Base-by-base conservation (phyloP, 2,888 invertebrate genomes). In the Caenorhabditis angaria region DNA sequence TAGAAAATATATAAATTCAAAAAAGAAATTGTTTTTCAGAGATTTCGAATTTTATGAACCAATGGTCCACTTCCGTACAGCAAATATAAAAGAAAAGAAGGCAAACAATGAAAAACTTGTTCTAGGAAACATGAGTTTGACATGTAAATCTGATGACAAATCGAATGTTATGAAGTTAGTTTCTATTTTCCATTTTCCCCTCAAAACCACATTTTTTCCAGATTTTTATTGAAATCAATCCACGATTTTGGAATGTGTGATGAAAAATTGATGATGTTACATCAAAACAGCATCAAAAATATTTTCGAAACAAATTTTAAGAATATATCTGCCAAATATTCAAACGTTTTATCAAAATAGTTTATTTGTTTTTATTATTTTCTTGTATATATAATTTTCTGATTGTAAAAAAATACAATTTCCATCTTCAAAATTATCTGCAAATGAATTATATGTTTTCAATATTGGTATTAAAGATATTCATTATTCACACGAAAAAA, bases 41-140 rank as follows among this genome's bases (percentile, higher is more conserved):
- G 65, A 60, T 1, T 54, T 70, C 59, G 65, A 66, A 24, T 70
- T 70, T 35, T 70, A 70, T 24, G 54, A 53, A 10, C 70, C 70
- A n/a, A 65, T 65, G 65, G 50, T 70, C 18, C 59, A 66, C 24
- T 70, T 62, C 51, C 65, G 65, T 0, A 18, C 63, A 14, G 54
- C 59, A 22, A 41, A 61, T 4, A 58, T 56, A 3, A 65, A 62
- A n/a, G 41, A 63, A 3, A 12, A 4, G 10, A 3, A 32, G 6
- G 28, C 41, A 14, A 25, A 0, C 47, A 2, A 25, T 27, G 61
- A 65, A 8, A 61, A 65, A 35, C 8, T 55, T 4, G 56, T 62
- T 1, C 32, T 65, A 28, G 62, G 35, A 5, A 59, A 62, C 50
- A 65, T 57, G 51, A 55, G 6, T 20, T 5, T 70, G 10, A 35